Base-by-base conservation (phyloP, 2,888 invertebrate genomes). In the Catocala sponsa region DNA sequence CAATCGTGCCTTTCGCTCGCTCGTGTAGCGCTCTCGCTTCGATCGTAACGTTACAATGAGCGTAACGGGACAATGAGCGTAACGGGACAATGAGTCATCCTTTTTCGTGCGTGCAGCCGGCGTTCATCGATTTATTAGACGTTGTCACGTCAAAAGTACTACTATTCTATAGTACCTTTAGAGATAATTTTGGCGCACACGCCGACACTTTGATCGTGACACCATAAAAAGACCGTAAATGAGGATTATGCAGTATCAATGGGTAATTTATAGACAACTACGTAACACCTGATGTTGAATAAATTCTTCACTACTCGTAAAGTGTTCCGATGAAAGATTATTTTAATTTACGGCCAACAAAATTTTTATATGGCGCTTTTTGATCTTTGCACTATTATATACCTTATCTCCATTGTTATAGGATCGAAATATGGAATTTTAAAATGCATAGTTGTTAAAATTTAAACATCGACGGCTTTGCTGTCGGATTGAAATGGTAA, bases 281-380 rank as follows among this genome's bases (percentile, higher is more conserved):
- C 47, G 49, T 67, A 66, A 72, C 70, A 70, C 68, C 67, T 79
- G 68, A 68, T 65, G 64, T 46, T 63, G 51, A 72, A 78, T 75
- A 74, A 74, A 77, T 63, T 75, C 51, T 62, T 58, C 41, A 48
- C 10, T 10, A 32, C 52, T 57, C 63, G 61, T 78, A 68, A 78
- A 72, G 43, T 62, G 72, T 71, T 62, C 59, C 59, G 64, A 58
- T 72, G 59, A 72, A 63, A 75, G 66, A 78, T 78, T 66, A 75
- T 78, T 72, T 75, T 63, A 75, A 78, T 76, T 75, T 72, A 69
- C 72, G 63, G 76, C 59, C 53, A 72, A 63, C 63, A 65, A 68
- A 73, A 68, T 75, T 25, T 71, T 64, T 68, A 61, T 52, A 43
- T 55, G 43, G 43, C 38, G 59, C 47, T 53, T 51, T 35, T 42